Evolutionary conservation across 2,888 invertebrate genomes (phyloP).

Genomic region (Drosophila rellima): DNA sequence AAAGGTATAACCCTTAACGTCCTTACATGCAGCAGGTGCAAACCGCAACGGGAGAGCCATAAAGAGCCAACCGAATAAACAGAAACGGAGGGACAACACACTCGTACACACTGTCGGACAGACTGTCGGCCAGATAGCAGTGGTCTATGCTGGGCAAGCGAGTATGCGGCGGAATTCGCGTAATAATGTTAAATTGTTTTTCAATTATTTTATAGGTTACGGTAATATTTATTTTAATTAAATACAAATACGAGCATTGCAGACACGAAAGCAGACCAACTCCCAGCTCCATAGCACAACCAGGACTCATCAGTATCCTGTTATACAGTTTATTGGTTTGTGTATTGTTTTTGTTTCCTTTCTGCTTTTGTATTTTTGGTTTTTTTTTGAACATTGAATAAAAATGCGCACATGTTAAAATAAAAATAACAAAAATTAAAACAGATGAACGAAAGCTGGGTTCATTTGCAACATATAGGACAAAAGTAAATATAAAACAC

Average conservation of each 20-base stretch:
- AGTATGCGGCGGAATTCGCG: conserved; percentile 14
- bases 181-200: conserved; percentile 81
- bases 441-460: conserved; percentile 35
- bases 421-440: conserved; percentile 14
- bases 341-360: conserved; percentile 10
- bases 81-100: conserved; percentile 21
- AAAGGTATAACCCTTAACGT: conserved; percentile 38
- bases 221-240: conserved; percentile 83
- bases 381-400: conserved; percentile 21
- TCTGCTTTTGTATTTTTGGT: conserved; percentile 22
- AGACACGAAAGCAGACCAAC: conserved; percentile 28
- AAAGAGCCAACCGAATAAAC: conserved; percentile 28
- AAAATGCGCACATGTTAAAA: conserved; percentile 21
- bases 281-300: background rate
- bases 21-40: conserved; percentile 41
- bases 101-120: background rate
- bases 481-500: conserved; percentile 23
- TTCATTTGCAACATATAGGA: conserved; percentile 48
- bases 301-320: conserved; percentile 16
- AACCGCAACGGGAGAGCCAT: conserved; percentile 33
- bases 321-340: conserved; percentile 13
- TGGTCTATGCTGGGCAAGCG: conserved; percentile 3
- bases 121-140: background rate
- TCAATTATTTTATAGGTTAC: conserved; percentile 83
- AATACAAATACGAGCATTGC: conserved; percentile 69